Base-by-base conservation (phyloP, 2,888 invertebrate genomes). In the Itoplectis maculator region DNA sequence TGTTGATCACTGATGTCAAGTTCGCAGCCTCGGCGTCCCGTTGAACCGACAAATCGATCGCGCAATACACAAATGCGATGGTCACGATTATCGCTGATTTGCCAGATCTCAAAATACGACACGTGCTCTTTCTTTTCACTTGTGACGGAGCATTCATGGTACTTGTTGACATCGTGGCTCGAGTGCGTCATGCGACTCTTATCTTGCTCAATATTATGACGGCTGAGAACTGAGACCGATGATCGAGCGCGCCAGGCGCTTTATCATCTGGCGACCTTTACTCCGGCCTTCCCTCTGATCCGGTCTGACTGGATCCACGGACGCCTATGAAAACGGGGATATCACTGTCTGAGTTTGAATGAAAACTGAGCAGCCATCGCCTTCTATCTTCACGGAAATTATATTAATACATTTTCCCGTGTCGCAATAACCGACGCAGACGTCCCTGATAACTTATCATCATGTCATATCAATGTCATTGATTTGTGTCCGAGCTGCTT, bases 1-100 rank as follows among this genome's bases (percentile, higher is more conserved):
- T 88, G 56, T 84, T 9, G 7, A 89, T 68, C 6, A 88, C 69
- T 9, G 82, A 61, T 15, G 68, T 76, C 6, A 42, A 47, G 66
- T 85, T 54, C 11, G 18, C 78, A 15, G 37, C 66, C 29, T 49
- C 73, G 59, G 59, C 40, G 2, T 35, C 7, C 29, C 40, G 11
- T 0, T 13, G 9, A 29, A 51, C 15, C 11, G 49, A 68, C 15
- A 40, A 49, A 59, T 35, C 59, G 40, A 66, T 2, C 6, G 18
- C 66, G 20, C 40, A 79, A 59, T 42, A 0, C 7, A 20, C 51
- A 18, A 68, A 7, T 15, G 20, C n/a, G 54, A 72, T 5, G 2
- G 63, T 8, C 8, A 63, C 23, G 0, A 49, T 66, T 47, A 73
- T 47, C 40, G 2, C 23, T 0, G 18, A 56, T 51, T 35, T 72